Evolutionary conservation across 53 echinoderm and acorn worm genomes (phyloP).

Genomic region (Paelopatides confundens): DNA sequence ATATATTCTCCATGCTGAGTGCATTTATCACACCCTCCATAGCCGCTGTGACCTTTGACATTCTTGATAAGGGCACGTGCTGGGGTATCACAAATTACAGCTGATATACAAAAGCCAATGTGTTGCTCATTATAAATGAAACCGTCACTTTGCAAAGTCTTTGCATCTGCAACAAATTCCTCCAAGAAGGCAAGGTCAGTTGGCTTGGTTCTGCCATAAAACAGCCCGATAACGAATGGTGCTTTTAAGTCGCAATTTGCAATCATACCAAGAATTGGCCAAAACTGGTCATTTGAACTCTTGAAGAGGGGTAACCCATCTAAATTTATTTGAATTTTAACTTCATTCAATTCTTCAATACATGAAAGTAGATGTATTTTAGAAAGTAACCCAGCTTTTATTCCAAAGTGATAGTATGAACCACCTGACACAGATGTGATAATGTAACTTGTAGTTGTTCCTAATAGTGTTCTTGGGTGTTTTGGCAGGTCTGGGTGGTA

Average conservation of each 20-base stretch:
- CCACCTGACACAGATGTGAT: not conserved
- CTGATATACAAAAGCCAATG: too few relatives aligned
- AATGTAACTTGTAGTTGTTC: not conserved
- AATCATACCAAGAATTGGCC: slow-evolving; percentile 63
- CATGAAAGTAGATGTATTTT: not conserved
- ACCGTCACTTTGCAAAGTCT: not conserved
- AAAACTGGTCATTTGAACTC: slow-evolving; percentile 41
- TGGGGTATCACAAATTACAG: too few relatives aligned
- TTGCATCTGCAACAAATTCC: not conserved
- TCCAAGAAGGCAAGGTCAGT: not conserved
- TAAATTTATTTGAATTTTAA: slow-evolving; percentile 36
- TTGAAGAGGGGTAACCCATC: slow-evolving; percentile 69
- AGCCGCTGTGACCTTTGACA: slow-evolving; percentile 55
- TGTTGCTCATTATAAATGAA: too few relatives aligned
- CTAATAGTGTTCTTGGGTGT: not conserved
- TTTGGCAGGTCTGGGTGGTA: not conserved
- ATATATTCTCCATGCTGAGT: slow-evolving; percentile 53
- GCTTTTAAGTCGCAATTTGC: not conserved
- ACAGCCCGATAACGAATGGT: not conserved
- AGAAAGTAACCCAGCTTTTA: not conserved
- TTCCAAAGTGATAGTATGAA: not conserved
- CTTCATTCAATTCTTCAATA: not conserved
- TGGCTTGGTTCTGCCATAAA: too few relatives aligned
- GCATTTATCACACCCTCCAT: slow-evolving; percentile 66
- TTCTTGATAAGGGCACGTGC: slow-evolving; percentile 62